Percentiles rank a stretch among this genome's conserved stretches.
These are phyloP conservation scores for Ditylenchus dipsaci DNA, from an alignment of 1,140 invertebrate species.

Conservation along the genomic window DNA sequence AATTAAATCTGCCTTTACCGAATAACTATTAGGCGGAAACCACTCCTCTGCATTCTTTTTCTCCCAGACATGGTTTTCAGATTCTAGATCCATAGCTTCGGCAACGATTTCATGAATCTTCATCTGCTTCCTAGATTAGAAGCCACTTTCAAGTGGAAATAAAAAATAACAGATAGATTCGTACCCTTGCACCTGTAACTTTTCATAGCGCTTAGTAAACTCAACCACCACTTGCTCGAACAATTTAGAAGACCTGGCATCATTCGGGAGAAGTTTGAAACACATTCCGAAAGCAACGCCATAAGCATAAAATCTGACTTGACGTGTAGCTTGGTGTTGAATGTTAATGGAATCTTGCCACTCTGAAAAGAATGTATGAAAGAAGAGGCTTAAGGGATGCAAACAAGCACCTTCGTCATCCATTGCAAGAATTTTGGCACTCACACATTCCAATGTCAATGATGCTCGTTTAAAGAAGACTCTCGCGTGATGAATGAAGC, in stretches of 20 bases:
- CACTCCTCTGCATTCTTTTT: slow-evolving; percentile 20
- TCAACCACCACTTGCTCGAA: slow-evolving; percentile 8
- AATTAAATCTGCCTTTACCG: slow-evolving; percentile 22
- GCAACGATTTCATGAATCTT: slow-evolving; percentile 18
- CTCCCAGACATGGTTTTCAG: slow-evolving; percentile 15
- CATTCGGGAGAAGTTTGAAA: slow-evolving; percentile 19
- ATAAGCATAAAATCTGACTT: slow-evolving; percentile 18
- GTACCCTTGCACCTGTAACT: not conserved
- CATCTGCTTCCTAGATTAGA: slow-evolving; percentile 11
- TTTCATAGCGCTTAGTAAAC: slow-evolving; percentile 10
- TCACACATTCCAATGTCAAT: slow-evolving; percentile 13
- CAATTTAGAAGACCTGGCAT: slow-evolving; percentile 6
- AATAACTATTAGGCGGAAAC: slow-evolving; percentile 32
- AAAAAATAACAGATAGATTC: not conserved
- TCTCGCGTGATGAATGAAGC: slow-evolving; percentile 24
- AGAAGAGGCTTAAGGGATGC: not conserved
- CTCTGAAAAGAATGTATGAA: slow-evolving; percentile 7
- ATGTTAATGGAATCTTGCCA: slow-evolving; percentile 15
- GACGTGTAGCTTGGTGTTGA: slow-evolving; percentile 8
- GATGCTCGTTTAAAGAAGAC: slow-evolving; percentile 30
- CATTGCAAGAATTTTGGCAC: not conserved
- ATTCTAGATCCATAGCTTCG: slow-evolving; percentile 21
- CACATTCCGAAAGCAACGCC: slow-evolving; percentile 17
- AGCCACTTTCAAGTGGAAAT: too few species aligned
- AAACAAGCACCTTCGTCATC: slow-evolving; percentile 6